Base-by-base conservation (phyloP, 2,888 invertebrate genomes). In the Epinotia demarniana region DNA sequence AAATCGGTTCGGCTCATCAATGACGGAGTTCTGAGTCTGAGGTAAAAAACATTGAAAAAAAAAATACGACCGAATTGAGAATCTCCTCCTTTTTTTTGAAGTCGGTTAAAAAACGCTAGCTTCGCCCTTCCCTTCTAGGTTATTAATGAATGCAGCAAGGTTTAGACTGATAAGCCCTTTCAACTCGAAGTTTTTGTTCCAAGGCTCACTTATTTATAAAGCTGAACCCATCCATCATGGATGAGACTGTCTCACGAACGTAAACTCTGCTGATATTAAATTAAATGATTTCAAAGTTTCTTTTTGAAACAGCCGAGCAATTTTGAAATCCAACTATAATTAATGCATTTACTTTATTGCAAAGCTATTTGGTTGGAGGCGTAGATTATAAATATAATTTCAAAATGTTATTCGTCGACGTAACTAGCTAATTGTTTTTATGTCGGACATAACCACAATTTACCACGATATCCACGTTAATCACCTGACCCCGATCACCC, bases 211-310 rank as follows among this genome's bases (percentile, higher is more conserved):
- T 58, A 68, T 58, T 68, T 57, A 43, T 13, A 19, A 66, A 68
- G 46, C 62, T 53, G 53, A 53, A 53, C 23, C 23, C 57, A 68
- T 69, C 55, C 57, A 69, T 69, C 62, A 63, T 63, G 55, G 61
- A 62, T 18, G 62, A 53, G 60, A 46, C 62, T 43, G 61, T 33
- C 16, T 55, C 73, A 43, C 57, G 69, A 68, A 62, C 61, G 68
- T 39, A 62, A 62, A 57, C 73, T 69, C 60, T n/a, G n/a, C 67
- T 27, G 46, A 62, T 58, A 69, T 57, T 46, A 69, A 74, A 74
- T 69, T 68, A 74, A 74, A 62, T 69, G 27, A 69, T 49, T 69
- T 63, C 57, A 69, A 62, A 68, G 53, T 69, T 73, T 69, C 39
- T 19, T 33, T 5, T 27, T 27, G 46, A 49, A 69, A 18, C 23